Percentiles rank a stretch among this genome's conserved stretches.
Evolutionary conservation across 2,888 invertebrate genomes (phyloP).

Genomic region (Gymnocheta viridis): DNA sequence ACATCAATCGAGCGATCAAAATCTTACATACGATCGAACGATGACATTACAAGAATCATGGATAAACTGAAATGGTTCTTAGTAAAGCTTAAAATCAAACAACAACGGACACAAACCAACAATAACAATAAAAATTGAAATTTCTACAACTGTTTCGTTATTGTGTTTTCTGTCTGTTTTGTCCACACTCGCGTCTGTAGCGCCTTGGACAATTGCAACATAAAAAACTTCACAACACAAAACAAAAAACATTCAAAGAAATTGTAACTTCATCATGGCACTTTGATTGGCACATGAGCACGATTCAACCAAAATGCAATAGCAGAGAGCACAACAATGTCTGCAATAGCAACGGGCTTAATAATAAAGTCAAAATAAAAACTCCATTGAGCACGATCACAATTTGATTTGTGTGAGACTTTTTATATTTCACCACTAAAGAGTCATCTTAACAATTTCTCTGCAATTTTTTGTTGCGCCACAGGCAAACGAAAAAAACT

Average conservation of each 20-base stretch:
- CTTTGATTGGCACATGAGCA: slow-evolving; percentile 76
- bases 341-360: slow-evolving; percentile 5
- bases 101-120: slow-evolving; percentile 11
- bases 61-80: slow-evolving; percentile 47
- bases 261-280: slow-evolving; percentile 76
- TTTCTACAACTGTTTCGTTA: slow-evolving; percentile 71
- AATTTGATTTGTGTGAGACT: slow-evolving; percentile 72
- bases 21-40: slow-evolving; percentile 28
- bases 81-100: neutral
- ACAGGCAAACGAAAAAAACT: slow-evolving; percentile 22
- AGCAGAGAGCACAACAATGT: slow-evolving; percentile 21
- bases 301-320: slow-evolving; percentile 56
- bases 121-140: slow-evolving; percentile 68
- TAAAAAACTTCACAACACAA: neutral
- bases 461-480: slow-evolving; percentile 35
- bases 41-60: slow-evolving; percentile 53
- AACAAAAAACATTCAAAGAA: slow-evolving; percentile 42
- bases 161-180: slow-evolving; percentile 77
- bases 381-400: slow-evolving; percentile 62
- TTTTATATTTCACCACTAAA: slow-evolving; percentile 60
- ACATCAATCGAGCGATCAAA: slow-evolving; percentile 4
- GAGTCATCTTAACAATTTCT: slow-evolving; percentile 41
- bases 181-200: slow-evolving; percentile 76
- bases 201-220: slow-evolving; percentile 46
- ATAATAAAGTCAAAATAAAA: slow-evolving; percentile 54